Evolutionary conservation across 1,140 invertebrate genomes (phyloP).

Genomic region (Spodoptera frugiperda): DNA sequence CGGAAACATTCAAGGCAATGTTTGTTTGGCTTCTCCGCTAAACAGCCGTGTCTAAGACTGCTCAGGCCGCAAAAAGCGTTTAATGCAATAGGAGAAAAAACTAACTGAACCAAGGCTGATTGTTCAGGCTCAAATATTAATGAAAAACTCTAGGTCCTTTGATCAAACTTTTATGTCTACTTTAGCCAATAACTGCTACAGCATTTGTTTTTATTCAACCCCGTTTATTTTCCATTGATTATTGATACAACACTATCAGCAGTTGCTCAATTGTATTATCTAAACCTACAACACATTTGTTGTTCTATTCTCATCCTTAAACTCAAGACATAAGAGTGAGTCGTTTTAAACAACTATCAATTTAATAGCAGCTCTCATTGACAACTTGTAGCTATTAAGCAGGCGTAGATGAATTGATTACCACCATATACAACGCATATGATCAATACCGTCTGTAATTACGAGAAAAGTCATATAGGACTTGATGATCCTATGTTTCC

Average conservation of each 20-base stretch:
- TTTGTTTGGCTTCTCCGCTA: constrained; percentile 12
- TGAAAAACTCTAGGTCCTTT: constrained; percentile 9
- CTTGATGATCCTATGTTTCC: constrained; percentile 10
- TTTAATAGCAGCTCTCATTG: constrained; percentile 41
- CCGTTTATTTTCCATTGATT: constrained; percentile 47
- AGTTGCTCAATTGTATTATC: constrained; percentile 47
- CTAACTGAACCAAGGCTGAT: constrained; percentile 6
- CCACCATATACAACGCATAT: constrained; percentile 10
- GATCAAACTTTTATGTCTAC: neutral
- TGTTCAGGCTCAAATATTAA: constrained; percentile 15
- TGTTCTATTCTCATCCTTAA: constrained; percentile 30
- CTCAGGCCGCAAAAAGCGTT: constrained; percentile 8
- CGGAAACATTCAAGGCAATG: constrained; percentile 18
- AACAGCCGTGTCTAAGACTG: constrained; percentile 2
- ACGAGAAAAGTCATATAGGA: constrained; percentile 29
- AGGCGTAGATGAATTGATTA: constrained; percentile 28
- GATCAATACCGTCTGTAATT: constrained; percentile 17
- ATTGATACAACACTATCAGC: constrained; percentile 45
- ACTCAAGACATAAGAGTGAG: constrained; percentile 29
- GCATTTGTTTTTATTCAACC: constrained; percentile 23
- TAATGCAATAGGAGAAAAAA: constrained; percentile 17
- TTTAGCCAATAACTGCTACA: constrained; percentile 2
- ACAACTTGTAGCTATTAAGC: constrained; percentile 40
- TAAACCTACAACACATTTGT: constrained; percentile 10
- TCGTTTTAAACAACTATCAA: constrained; percentile 13